Percentiles rank a stretch among this genome's conserved stretches.
phyloP scores from a whole-genome alignment of 2,888 invertebrate species.

The Morpho deidamia region DNA sequence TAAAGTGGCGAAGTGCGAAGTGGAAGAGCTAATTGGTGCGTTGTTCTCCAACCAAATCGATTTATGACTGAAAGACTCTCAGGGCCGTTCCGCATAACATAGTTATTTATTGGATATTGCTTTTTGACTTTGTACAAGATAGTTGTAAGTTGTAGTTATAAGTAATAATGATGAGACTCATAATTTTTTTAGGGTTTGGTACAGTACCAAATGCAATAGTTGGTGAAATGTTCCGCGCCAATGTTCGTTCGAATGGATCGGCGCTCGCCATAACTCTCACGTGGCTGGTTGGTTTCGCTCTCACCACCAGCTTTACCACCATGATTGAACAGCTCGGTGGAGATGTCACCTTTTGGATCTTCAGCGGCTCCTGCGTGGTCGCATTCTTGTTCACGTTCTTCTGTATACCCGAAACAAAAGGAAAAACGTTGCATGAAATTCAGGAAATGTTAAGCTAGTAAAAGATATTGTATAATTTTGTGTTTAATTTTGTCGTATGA shows the following conservation, averaged over 20 bases:
- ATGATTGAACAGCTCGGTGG: conserved; percentile 34
- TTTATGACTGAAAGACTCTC: no score
- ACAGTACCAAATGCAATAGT: conserved; percentile 42
- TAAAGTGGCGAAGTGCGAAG: no score
- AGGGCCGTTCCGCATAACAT: no score
- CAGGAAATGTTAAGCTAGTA: conserved; percentile 39
- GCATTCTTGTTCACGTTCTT: conserved; percentile 37
- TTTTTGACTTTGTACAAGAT: no score
- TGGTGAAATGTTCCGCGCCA: conserved; percentile 42
- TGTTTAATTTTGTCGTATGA: background rate
- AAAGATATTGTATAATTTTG: background rate
- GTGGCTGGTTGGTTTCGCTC: conserved; percentile 38
- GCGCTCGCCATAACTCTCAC: conserved; percentile 36
- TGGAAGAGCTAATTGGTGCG: no score
- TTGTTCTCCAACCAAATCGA: background rate
- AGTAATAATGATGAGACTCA: background rate
- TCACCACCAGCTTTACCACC: conserved; percentile 34
- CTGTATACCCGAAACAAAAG: conserved; percentile 41
- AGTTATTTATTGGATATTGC: no score
- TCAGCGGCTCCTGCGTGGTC: conserved; percentile 33
- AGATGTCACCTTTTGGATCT: conserved; percentile 42
- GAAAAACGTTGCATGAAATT: conserved; percentile 40
- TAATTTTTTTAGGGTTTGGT: conserved; percentile 34
- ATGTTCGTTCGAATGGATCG: conserved; percentile 38
- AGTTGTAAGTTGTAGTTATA: no score